A percentile compares a stretch with the other conserved stretches of the same genome.
These are phyloP conservation scores for Sitta carolinensis DNA, from an alignment of 2,797 vertebrate species.

Conservation along the genomic window DNA sequence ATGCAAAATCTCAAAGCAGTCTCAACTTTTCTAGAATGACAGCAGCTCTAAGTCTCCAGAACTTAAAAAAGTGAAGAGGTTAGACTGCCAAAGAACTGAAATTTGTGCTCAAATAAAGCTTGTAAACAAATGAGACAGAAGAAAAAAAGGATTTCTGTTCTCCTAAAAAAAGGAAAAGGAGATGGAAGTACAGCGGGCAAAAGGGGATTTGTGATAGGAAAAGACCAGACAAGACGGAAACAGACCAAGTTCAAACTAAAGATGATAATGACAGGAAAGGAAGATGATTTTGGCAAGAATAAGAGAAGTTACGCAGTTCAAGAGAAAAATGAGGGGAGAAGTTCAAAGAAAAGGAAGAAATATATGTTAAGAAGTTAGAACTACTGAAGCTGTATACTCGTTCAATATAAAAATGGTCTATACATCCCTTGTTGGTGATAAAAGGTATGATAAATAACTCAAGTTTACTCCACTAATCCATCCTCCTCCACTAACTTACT, in stretches of 20 bases:
- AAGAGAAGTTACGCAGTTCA: neutral
- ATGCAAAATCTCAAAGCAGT: neutral
- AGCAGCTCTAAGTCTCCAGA: neutral
- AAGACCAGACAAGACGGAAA: neutral
- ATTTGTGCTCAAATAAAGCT: neutral
- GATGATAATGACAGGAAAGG: neutral
- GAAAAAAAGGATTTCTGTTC: neutral
- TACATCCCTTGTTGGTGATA: neutral
- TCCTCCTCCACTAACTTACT: neutral
- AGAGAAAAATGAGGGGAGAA: neutral
- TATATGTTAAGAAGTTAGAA: neutral
- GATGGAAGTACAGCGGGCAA: neutral
- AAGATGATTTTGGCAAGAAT: neutral
- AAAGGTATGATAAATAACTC: neutral
- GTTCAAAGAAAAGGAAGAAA: neutral
- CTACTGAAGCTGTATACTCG: neutral
- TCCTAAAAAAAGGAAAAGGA: neutral
- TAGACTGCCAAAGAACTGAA: neutral
- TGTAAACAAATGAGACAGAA: neutral
- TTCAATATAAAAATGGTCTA: neutral
- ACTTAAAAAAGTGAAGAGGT: neutral
- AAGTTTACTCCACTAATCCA: neutral
- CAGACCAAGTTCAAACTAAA: neutral
- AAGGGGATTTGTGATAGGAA: neutral
- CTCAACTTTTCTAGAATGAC: neutral